Conservation (phyloP, 1,140 invertebrate species). For the Dreissena rostriformis region DNA sequence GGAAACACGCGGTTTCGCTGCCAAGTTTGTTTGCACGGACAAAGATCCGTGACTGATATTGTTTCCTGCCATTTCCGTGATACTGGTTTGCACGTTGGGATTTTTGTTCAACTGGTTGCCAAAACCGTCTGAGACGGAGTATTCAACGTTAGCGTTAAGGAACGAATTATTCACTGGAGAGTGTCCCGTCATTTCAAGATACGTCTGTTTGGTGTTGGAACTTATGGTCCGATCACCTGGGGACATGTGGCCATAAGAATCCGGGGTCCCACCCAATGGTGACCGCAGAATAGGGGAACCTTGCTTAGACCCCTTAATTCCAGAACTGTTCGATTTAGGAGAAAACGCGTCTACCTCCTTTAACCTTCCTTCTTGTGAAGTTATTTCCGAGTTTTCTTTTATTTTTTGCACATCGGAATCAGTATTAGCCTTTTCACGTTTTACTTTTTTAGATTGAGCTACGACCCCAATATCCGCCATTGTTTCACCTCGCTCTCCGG, state of each 20-base stretch:
- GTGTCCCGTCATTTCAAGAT: background rate
- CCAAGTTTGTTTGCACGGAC: background rate
- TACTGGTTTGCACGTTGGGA: too few relatives aligned
- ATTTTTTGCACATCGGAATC: background rate
- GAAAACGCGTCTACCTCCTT: background rate
- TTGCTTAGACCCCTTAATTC: background rate
- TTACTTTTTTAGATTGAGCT: background rate
- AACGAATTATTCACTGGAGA: background rate
- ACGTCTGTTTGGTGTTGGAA: background rate
- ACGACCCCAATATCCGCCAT: background rate
- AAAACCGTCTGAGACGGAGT: background rate
- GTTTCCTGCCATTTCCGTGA: too few relatives aligned
- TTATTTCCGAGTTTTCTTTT: background rate
- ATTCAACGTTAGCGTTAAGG: background rate
- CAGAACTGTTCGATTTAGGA: background rate
- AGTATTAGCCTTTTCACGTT: background rate
- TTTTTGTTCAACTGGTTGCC: too few relatives aligned
- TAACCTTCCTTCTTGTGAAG: background rate
- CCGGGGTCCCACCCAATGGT: background rate
- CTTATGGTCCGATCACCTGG: background rate
- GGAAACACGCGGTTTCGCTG: constrained; percentile 19
- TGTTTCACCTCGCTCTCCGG: background rate
- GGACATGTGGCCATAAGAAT: background rate
- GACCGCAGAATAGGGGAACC: background rate
- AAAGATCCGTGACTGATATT: too few relatives aligned